Evolutionary conservation across 2,113 vertebrate genomes (phyloP).

Genomic region (Brienomyrus longianalis): DNA sequence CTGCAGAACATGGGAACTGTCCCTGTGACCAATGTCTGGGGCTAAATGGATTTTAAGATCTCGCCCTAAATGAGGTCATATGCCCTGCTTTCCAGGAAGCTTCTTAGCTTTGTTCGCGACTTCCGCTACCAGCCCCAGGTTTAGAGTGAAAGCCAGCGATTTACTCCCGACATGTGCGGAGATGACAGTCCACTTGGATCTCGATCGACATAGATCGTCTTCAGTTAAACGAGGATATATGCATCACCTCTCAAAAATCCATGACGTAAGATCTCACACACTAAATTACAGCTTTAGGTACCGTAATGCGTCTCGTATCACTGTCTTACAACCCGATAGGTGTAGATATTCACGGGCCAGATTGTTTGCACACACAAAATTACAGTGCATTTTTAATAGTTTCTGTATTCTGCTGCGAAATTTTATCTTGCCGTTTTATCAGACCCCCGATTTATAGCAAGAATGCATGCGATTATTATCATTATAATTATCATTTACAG

Average conservation of each 20-base stretch:
- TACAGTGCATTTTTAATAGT: background rate
- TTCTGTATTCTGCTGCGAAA: background rate
- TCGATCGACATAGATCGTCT: background rate
- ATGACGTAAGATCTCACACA: background rate
- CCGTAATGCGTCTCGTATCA: background rate
- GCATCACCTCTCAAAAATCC: background rate
- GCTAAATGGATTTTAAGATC: conserved; percentile 64
- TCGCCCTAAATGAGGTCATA: conserved; percentile 59
- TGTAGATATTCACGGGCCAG: background rate
- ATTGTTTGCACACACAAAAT: background rate
- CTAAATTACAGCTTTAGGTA: background rate
- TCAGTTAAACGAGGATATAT: background rate
- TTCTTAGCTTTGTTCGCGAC: conserved; percentile 34
- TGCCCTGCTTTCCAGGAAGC: conserved; percentile 45
- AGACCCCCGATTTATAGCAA: background rate
- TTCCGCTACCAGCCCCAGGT: conserved; percentile 24
- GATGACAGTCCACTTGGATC: conserved; percentile 20
- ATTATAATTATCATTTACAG: background rate
- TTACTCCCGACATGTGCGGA: conserved; percentile 7
- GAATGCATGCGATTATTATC: background rate
- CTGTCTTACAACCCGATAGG: background rate
- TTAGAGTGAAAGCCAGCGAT: background rate
- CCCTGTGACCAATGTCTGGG: conserved; percentile 47
- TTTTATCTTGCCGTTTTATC: background rate
- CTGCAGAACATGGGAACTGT: conserved; percentile 60